These are phyloP conservation scores for Meganola albula DNA, from an alignment of 2,888 invertebrate genomes.

Conservation along the genomic window DNA sequence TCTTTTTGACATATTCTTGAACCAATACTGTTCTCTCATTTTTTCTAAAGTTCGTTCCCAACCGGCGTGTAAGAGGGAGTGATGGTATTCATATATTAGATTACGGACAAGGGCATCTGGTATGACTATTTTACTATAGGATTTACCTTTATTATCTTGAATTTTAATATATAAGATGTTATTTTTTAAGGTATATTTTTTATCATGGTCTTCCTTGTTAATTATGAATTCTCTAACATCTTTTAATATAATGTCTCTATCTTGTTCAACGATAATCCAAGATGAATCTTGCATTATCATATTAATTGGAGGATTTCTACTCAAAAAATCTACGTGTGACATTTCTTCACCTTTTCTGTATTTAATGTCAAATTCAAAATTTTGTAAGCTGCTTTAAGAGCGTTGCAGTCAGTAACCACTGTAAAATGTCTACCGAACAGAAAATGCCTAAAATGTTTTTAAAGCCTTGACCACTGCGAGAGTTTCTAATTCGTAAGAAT, in stretches of 20 bases:
- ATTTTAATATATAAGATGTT: background rate
- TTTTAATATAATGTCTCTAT: conserved; percentile 1
- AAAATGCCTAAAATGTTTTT: conserved; percentile 8
- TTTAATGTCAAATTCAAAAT: conserved; percentile 8
- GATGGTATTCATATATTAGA: background rate
- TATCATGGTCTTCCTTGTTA: background rate
- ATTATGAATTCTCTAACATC: background rate
- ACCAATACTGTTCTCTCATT: conserved; percentile 4
- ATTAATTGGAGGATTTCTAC: conserved; percentile 2
- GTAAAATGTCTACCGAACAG: conserved; percentile 5
- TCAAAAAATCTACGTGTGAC: conserved; percentile 2
- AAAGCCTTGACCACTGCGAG: conserved; percentile 6
- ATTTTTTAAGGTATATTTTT: background rate
- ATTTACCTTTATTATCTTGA: background rate
- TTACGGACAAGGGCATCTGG: background rate
- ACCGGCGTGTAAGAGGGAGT: conserved; percentile 15
- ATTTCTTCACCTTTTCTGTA: conserved; percentile 10
- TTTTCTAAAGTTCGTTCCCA: conserved; percentile 21
- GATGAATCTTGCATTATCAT: conserved; percentile 1
- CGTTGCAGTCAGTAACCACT: conserved; percentile 13
- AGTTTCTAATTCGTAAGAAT: background rate
- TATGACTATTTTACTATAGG: background rate
- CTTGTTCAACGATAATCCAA: conserved; percentile 11
- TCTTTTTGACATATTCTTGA: conserved; percentile 2
- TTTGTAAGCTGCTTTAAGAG: conserved; percentile 4